Base-by-base conservation (phyloP, 1,140 invertebrate species). In the Trypoxylus dichotomus region DNA sequence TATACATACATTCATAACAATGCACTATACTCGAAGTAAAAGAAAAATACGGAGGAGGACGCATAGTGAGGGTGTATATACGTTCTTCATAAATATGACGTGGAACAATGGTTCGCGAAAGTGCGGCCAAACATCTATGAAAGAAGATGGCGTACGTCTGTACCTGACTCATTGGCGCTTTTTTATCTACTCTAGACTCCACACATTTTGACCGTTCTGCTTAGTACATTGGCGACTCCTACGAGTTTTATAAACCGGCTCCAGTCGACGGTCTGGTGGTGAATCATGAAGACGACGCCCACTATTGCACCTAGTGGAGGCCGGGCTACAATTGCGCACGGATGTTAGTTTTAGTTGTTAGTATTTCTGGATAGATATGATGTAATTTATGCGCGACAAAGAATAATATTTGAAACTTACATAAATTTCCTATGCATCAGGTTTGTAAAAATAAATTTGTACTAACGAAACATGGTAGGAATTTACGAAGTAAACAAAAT, bases 51-150 rank as follows among this genome's bases (percentile, higher is more conserved):
- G 60, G 60, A 68, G 60, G 60, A 24, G 60, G 60, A 27, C 11
- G 7, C 47, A 54, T 19, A n/a, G 15, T 19, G 47, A 54, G 47
- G 47, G 47, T 54, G 47, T 54, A 37, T n/a, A n/a, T n/a, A 43
- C 42, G 42, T 15, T 8, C 8, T 43, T 10, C 10, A 8, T 43
- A 43, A 43, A 15, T 43, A 43, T n/a, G 47, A 54, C 15, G 7
- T 54, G 47, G 47, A 68, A 68, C 27, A 68, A 68, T 68, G 27
- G 8, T 68, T 68, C 24, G 60, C 11, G 60, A 68, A 68, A 68
- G 60, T 68, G 15, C 7, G 21, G 60, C 21, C 5, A 68, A 10
- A 29, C 8, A 10, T 68, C 15, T 7, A 29, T 68, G 60, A 68
- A 68, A 68, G 27, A 68, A 68, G 8, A 10, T 3, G 19, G 13